phyloP scores from a whole-genome alignment of 2,797 vertebrate genomes.

The Pachyuromys duprasi region DNA sequence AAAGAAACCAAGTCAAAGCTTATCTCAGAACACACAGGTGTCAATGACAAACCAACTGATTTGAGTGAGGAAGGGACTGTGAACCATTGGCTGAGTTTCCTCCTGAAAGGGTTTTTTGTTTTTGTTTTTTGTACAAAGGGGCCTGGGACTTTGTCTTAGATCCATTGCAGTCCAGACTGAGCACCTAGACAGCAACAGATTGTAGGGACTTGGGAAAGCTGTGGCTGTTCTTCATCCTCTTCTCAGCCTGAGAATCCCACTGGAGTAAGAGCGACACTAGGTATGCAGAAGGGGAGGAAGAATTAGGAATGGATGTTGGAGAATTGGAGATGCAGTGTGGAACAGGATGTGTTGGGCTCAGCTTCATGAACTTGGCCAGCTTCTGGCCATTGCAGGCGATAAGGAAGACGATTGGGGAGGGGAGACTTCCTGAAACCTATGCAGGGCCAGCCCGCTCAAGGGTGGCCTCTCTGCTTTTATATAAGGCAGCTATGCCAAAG shows the following conservation, averaged over 20 bases:
- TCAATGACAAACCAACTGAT: background rate
- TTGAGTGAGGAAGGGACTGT: background rate
- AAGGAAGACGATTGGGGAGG: background rate
- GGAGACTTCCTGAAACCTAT: background rate
- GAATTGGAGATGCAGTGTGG: background rate
- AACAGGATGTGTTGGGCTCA: background rate
- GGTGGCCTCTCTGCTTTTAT: background rate
- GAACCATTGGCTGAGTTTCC: background rate
- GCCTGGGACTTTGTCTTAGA: background rate
- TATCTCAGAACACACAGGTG: background rate
- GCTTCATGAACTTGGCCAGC: background rate
- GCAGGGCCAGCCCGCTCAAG: background rate
- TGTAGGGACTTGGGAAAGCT: background rate
- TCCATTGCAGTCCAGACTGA: background rate
- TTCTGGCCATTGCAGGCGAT: background rate
- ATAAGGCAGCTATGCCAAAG: background rate
- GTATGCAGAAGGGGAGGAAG: background rate
- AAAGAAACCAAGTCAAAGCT: background rate
- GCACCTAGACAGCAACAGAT: no score
- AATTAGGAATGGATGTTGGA: background rate
- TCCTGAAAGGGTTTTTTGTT: background rate
- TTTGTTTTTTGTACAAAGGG: background rate
- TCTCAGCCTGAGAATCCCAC: background rate
- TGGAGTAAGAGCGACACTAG: background rate
- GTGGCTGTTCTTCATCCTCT: background rate